Evolutionary conservation across 2,113 vertebrate genomes (phyloP), one percentile per base, ranked within the genome.

Genomic region (Dissostichus mawsoni): DNA sequence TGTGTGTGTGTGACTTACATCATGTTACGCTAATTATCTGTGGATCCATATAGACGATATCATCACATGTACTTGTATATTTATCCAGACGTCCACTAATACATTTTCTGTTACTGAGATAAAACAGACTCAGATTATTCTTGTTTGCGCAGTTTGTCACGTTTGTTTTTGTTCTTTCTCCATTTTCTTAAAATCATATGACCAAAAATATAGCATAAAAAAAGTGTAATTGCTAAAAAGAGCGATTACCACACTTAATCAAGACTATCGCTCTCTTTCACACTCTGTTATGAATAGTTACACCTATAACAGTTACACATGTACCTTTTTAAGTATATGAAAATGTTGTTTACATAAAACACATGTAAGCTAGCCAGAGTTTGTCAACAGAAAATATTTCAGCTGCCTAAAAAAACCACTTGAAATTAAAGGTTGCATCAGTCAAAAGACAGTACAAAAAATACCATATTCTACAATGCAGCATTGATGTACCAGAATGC

Each of bases 371-470:
- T 25, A 5, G 36, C 14, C 36, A 20, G 20, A 25, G n/a, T 47
- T 11, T n/a, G 47, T 41, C 10, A 25, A 23, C 2, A 68, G 44
- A 29, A 36, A 66, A 50, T 13, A n/a, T 69, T 41, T 77, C 20
- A 50, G 50, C 25, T 18, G 36, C 45, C 51, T n/a, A 23, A 73
- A 74, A 48, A 29, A 63, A 52, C n/a, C 66, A 65, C 81, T 74
- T n/a, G 36, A 80, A 77, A 59, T 14, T 17, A 62, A 45, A 17
- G n/a, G 20, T 61, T 66, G 78, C 53, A 14, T 12, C 29, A 52
- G n/a, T 41, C 7, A 29, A 47, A 7, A 33, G 44, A 71, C 23
- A 33, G 50, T 17, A 47, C 51, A 4, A 1, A 5, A 6, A 44
- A 29, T 6, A 63, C 12, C 4, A 33, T 45, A 50, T 48, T 58